Evolutionary conservation across 2,797 vertebrate species (phyloP).

Genomic region (Carcharodon carcharias): DNA sequence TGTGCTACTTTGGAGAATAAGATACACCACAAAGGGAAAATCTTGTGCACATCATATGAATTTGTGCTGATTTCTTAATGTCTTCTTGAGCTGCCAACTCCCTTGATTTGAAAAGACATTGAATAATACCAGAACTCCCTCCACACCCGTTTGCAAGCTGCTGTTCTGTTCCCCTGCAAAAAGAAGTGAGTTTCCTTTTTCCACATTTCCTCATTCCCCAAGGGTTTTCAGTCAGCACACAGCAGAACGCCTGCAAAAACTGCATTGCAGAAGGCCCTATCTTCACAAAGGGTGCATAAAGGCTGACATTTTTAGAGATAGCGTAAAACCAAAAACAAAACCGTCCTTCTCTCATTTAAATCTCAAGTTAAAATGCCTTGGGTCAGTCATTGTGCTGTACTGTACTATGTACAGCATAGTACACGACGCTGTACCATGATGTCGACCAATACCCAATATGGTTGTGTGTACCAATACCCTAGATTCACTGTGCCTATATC

Average conservation of each 20-base stretch:
- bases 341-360: neutral
- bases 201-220: neutral
- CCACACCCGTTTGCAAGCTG: neutral
- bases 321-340: neutral
- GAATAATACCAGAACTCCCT: too few relatives aligned
- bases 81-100: neutral
- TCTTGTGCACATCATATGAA: neutral
- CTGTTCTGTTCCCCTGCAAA: neutral
- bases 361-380: neutral
- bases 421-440: neutral
- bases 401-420: too few relatives aligned
- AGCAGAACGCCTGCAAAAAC: neutral
- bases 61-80: neutral
- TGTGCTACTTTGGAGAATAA: neutral
- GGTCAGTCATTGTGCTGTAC: neutral
- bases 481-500: too few relatives aligned
- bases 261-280: constrained; percentile 19
- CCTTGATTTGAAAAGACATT: neutral
- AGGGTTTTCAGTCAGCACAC: neutral
- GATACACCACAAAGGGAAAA: neutral
- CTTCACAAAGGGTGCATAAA: neutral
- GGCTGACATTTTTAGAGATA: neutral
- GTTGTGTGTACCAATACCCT: too few relatives aligned
- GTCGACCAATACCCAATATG: too few relatives aligned
- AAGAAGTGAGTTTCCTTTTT: neutral